Evolutionary conservation across 37 sponge, comb jelly and placozoan genomes (phyloP), one percentile per base, ranked within the genome.

Genomic region (Hormiphora californensis): DNA sequence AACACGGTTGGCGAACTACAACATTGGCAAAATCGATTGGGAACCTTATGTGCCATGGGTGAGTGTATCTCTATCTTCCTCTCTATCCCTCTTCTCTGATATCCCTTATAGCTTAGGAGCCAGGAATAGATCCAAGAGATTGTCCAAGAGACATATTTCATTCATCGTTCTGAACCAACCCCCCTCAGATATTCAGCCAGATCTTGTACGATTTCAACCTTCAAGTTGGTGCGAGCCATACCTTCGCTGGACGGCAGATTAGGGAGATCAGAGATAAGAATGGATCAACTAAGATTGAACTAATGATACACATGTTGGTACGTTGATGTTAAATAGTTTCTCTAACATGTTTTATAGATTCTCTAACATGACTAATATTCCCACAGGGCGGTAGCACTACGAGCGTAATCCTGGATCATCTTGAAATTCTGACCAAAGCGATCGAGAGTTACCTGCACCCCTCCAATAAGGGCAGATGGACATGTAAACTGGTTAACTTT

Each of bases 371-470:
- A 49, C 53, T 49, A 49, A 49, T 9, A 17, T 49, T 49, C 15
- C 15, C 53, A 49, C 68, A 67, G 68, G 68, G 55, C 25, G 86
- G 86, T 3, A 53, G 44, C 54, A 33, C 15, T 23, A 54, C 54
- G 3, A 33, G 0, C 15, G 11, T 54, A 9, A n/a, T 85, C 9
- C 92, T 89, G 54, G 85, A 91, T 4, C 87, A 92, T 55, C 88
- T 96, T 21, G 55, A 55, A 0, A 67, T 85, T 27, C 88, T 96
- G 55, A 91, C 94, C 89, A 37, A 87, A 9, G 88, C 92, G 0
- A 31, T 93, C 1, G 93, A 94, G 63, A 91, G 93, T 21, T 94
- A 67, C 90, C 92, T 89, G 37, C 94, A 96, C 46, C 97, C 97
- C 4, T 94, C 94, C 0, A 94, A 96, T 86, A n/a, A 57, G 34